Evolutionary conservation across 2,888 invertebrate genomes (phyloP).

Genomic region (Cataglyphis albicans): DNA sequence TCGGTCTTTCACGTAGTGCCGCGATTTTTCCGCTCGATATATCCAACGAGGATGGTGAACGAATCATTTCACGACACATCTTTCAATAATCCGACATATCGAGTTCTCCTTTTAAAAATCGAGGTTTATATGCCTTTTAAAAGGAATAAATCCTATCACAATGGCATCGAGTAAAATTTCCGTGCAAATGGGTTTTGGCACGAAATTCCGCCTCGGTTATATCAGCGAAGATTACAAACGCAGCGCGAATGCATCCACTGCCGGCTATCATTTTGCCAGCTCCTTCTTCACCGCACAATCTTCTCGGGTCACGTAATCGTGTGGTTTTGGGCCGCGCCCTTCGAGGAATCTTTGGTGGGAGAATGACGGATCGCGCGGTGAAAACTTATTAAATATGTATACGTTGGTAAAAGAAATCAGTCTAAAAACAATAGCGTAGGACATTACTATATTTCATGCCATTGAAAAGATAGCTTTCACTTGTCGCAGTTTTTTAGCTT

Average conservation of each 20-base stretch:
- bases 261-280: conserved; percentile 64
- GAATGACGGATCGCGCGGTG: conserved; percentile 9
- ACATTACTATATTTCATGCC: not conserved
- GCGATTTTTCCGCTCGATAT: conserved; percentile 20
- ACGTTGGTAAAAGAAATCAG: conserved; percentile 16
- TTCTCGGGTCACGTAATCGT: conserved; percentile 61
- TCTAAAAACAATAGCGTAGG: not conserved
- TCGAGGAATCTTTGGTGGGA: conserved; percentile 35
- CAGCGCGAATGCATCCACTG: conserved; percentile 50
- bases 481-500: not conserved
- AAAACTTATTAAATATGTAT: conserved; percentile 54
- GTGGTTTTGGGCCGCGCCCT: conserved; percentile 55
- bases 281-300: conserved; percentile 47
- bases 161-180: conserved; percentile 66
- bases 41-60: conserved; percentile 8
- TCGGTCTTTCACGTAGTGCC: conserved; percentile 58
- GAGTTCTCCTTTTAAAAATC: conserved; percentile 60
- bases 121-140: conserved; percentile 64
- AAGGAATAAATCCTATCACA: conserved; percentile 64
- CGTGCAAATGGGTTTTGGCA: conserved; percentile 65
- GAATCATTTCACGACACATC: conserved; percentile 57
- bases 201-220: conserved; percentile 67
- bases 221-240: conserved; percentile 64
- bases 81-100: conserved; percentile 59
- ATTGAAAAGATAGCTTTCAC: not conserved